Evolutionary conservation across 2,113 vertebrate species (phyloP), one percentile per base, ranked within the genome.

Genomic region (Motacilla alba): DNA sequence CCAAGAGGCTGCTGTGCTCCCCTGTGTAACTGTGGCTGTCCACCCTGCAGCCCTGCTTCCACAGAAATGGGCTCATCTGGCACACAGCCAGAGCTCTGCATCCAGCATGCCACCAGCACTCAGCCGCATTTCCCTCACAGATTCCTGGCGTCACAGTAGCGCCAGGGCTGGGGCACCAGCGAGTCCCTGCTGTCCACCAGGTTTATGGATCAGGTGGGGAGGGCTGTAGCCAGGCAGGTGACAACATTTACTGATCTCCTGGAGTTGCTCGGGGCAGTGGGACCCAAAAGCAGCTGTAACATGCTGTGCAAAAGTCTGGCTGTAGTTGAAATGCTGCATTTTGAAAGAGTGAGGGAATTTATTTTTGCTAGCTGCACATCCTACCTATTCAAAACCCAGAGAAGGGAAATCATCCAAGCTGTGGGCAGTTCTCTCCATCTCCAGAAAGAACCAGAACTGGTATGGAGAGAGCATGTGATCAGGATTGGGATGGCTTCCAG

Each of bases 361-460:
- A 22, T 59, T 80, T 46, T 55, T 0, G 0, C 28, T 39, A 39
- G 31, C 39, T 80, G 52, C 49, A 12, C 68, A 60, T 83, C 87
- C 59, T 50, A 31, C 26, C 62, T 88, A 0, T 31, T 75, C 14
- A 75, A 68, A 82, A 41, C 35, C 2, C 0, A 0, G 44, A 76
- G 87, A 43, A 47, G 35, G 35, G 63, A 77, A 76, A 43, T 73
- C 14, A 35, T 80, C 94, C 63, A 52, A 58, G n/a, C 46, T 80
- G 44, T 76, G 53, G 72, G 83, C 53, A 80, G 63, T 55, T 73
- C 68, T 63, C 44, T 91, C 11, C 46, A 10, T 69, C 83, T 81
- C 46, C 77, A 89, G 81, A 60, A 91, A 46, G 76, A 83, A 35
- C 53, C 41, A 80, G 83, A 68, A 90, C 47, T 64, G 56, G 6